Conservation (phyloP, 2,797 vertebrate species). For the Peromyscus eremicus region DNA sequence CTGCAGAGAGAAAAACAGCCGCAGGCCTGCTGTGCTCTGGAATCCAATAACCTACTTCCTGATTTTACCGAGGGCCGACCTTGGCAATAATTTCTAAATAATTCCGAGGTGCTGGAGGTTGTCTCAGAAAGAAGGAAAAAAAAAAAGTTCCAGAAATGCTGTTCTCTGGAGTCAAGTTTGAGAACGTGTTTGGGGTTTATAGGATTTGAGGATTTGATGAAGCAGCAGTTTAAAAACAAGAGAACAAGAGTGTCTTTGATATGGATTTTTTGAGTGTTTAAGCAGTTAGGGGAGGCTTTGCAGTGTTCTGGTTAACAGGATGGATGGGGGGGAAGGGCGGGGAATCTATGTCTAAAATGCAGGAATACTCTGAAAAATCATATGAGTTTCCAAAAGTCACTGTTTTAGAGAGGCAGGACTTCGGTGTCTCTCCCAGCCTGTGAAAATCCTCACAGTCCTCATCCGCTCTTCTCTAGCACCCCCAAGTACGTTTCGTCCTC, state of each 20-base stretch:
- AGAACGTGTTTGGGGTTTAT: constrained; percentile 61
- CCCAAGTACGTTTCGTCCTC: neutral
- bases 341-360: neutral
- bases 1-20: constrained; percentile 24
- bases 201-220: constrained; percentile 74
- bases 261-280: constrained; percentile 49
- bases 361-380: constrained; percentile 51
- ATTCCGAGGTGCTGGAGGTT: constrained; percentile 58
- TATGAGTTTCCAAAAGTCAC: constrained; percentile 42
- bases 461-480: neutral
- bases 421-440: neutral
- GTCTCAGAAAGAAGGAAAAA: constrained; percentile 54
- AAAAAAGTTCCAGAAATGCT: constrained; percentile 47
- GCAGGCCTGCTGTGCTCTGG: neutral
- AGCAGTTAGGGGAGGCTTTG: constrained; percentile 50
- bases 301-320: constrained; percentile 48
- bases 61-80: constrained; percentile 27
- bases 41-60: constrained; percentile 66
- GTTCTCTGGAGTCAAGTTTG: constrained; percentile 2
- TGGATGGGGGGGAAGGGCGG: too few relatives aligned
- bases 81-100: constrained; percentile 70
- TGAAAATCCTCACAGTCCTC: neutral
- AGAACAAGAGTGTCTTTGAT: constrained; percentile 69
- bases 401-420: neutral
- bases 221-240: constrained; percentile 66